Conservation (phyloP, 64 coral and sea anemone genomes). For the Actinia equina region DNA sequence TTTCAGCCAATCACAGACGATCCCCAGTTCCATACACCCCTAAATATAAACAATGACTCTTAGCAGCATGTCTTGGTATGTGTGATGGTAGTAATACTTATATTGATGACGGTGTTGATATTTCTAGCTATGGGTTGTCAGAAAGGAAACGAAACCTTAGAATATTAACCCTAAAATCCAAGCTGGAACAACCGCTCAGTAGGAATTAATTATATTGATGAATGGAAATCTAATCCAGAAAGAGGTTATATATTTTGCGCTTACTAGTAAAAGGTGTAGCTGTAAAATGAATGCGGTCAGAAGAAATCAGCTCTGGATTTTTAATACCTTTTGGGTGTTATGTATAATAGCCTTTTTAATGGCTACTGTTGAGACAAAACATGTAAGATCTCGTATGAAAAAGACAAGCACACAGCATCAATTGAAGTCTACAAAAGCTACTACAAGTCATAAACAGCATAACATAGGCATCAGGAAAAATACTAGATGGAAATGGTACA, state of each 20-base stretch:
- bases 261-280: not conserved
- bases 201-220: not conserved
- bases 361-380: not conserved
- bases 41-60: constrained; percentile 20
- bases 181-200: too few relatives aligned
- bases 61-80: not conserved
- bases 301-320: not conserved
- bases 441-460: not conserved
- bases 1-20: not conserved
- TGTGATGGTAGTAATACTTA: constrained; percentile 1
- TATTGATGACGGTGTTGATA: not conserved
- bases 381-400: not conserved
- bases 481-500: not conserved
- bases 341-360: not conserved
- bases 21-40: not conserved
- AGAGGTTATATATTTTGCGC: too few relatives aligned
- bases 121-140: not conserved
- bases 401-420: not conserved
- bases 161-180: too few relatives aligned
- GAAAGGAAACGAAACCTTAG: too few relatives aligned
- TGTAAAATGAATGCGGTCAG: not conserved
- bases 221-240: not conserved
- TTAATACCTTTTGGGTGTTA: not conserved
- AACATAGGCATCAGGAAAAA: not conserved
- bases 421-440: not conserved